Evolutionary conservation across 1,140 invertebrate genomes (phyloP), one percentile per base, ranked within the genome.

Genomic region (Sitobion miscanthi): DNA sequence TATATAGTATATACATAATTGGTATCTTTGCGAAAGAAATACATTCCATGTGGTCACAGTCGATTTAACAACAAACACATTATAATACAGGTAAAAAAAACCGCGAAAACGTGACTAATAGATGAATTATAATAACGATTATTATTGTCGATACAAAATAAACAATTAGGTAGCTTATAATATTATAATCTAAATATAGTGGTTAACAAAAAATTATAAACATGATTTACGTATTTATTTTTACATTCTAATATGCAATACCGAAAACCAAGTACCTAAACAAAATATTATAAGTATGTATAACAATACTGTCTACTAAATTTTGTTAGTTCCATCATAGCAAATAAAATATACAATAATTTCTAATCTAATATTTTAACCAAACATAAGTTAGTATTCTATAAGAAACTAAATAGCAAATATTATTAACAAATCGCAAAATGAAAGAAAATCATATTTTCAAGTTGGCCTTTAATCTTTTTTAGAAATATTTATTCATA

Each of bases 61-160:
- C 90, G 57, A 91, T 91, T 89, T 57, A 91, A 91, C 42, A 91
- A 89, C 23, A 21, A 89, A 57, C 11, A 69, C 54, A 92, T 42
- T 42, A 11, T 92, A 92, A 38, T 82, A 69, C 14, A 52, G 0
- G 20, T 91, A 49, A 82, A 92, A 91, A 77, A 45, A 88, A 17
- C 38, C 2, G n/a, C 47, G 20, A 52, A 83, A 83, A 92, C 90
- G 69, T 92, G 30, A 52, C 90, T 52, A 92, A 82, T 83, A 83
- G 9, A 91, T 77, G 49, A 83, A 82, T 35, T 45, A 45, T 90
- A 83, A 92, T 83, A 92, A 91, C 45, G 49, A 91, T 52, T 91
- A 83, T 83, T 83, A 52, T 17, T 83, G 8, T 69, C 23, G 25
- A 69, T 89, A 89, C 47, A 45, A 69, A 69, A 45, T 54, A 57